These are phyloP conservation scores for Drosophila parabipectinata DNA, from an alignment of 1,140 invertebrate species.

Conservation along the genomic window DNA sequence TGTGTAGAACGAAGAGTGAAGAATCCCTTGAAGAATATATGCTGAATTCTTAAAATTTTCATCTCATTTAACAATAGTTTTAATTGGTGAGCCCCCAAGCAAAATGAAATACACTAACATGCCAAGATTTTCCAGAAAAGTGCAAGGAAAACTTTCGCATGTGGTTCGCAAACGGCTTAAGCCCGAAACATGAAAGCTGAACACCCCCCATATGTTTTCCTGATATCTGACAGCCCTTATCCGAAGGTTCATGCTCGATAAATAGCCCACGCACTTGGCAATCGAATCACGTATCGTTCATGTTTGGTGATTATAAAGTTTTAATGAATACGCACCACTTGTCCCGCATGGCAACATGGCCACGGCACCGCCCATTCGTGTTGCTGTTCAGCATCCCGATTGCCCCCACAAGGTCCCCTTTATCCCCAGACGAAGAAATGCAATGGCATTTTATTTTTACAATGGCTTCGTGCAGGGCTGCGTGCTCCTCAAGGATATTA, in stretches of 20 bases:
- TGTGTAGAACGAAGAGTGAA: too few relatives aligned
- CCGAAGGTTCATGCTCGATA: slow-evolving; percentile 54
- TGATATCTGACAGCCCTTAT: slow-evolving; percentile 9
- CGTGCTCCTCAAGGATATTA: slow-evolving; percentile 63
- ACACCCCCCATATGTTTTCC: slow-evolving; percentile 33
- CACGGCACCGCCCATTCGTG: slow-evolving; percentile 48
- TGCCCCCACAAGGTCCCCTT: slow-evolving; percentile 11
- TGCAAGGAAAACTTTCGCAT: background rate
- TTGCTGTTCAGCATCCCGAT: slow-evolving; percentile 5
- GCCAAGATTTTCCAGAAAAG: background rate
- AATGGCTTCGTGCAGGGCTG: slow-evolving; percentile 50
- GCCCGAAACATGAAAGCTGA: slow-evolving; percentile 1
- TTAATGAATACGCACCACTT: slow-evolving; percentile 78
- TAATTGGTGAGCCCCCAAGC: background rate
- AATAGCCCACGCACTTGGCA: slow-evolving; percentile 65
- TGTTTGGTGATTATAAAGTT: slow-evolving; percentile 81
- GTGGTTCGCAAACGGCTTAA: background rate
- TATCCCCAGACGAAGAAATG: slow-evolving; percentile 38
- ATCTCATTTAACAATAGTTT: background rate
- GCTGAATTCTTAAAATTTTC: too few relatives aligned
- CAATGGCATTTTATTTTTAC: slow-evolving; percentile 73
- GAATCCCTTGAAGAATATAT: too few relatives aligned
- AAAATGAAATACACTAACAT: background rate
- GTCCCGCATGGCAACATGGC: slow-evolving; percentile 24
- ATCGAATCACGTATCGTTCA: slow-evolving; percentile 75